A percentile compares a stretch with the other conserved stretches of the same genome.
Evolutionary conservation across 2,113 vertebrate species (phyloP).

Genomic region (Ageneiosus marmoratus): DNA sequence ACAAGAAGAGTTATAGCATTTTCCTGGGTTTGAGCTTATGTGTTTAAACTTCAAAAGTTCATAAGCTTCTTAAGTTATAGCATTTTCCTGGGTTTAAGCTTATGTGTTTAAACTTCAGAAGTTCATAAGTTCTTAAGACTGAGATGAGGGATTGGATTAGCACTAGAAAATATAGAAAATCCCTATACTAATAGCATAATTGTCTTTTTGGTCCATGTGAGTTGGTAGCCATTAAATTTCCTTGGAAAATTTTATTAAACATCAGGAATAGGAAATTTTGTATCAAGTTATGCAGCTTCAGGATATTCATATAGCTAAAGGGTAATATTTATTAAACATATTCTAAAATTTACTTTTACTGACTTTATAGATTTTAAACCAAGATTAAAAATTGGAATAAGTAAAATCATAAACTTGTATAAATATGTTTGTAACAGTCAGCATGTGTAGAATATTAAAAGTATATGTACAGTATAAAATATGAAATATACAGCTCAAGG

Average conservation of each 20-base stretch:
- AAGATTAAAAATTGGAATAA: background rate
- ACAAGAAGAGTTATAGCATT: conserved; percentile 12
- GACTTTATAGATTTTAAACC: background rate
- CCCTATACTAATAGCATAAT: background rate
- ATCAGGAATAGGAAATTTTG: background rate
- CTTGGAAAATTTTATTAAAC: too few relatives aligned
- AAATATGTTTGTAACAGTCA: background rate
- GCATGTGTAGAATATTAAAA: background rate
- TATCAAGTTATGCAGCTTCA: background rate
- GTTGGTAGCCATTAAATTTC: background rate
- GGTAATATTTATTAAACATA: background rate
- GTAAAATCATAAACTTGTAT: background rate
- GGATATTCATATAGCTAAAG: background rate
- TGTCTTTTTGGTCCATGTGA: background rate
- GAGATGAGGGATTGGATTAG: background rate
- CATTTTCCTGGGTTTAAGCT: background rate
- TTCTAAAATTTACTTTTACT: background rate
- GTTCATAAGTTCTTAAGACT: too few relatives aligned
- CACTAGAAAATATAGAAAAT: background rate
- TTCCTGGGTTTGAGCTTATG: background rate
- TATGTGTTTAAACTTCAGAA: background rate
- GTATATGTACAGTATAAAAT: background rate
- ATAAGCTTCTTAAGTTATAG: too few relatives aligned
- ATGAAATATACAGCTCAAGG: background rate
- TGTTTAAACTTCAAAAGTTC: too few relatives aligned